Evolutionary conservation across 1,140 invertebrate species (phyloP).

Genomic region (Habropoda laboriosa): DNA sequence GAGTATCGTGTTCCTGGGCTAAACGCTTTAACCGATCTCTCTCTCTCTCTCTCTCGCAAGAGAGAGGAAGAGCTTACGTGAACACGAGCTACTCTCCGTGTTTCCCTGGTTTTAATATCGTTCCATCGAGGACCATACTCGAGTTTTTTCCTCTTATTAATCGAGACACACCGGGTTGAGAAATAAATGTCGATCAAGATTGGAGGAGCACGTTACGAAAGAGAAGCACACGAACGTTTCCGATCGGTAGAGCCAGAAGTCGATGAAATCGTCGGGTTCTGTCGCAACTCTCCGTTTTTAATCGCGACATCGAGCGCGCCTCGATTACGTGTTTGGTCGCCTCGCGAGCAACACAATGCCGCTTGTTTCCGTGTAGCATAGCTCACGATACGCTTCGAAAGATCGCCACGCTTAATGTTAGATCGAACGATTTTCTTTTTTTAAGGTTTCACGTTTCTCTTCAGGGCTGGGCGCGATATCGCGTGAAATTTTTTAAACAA

Average conservation of each 20-base stretch:
- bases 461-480: conserved; percentile 23
- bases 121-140: neutral
- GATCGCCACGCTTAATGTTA: neutral
- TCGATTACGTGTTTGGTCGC: conserved; percentile 18
- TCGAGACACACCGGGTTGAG: neutral
- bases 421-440: conserved; percentile 6
- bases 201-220: conserved; percentile 6
- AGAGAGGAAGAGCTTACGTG: neutral
- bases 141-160: too few relatives aligned
- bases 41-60: too few relatives aligned
- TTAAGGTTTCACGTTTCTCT: conserved; percentile 33
- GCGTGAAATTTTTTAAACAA: conserved; percentile 38
- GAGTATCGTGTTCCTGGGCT: conserved; percentile 19
- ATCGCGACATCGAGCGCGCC: conserved; percentile 6
- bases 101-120: neutral
- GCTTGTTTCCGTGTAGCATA: neutral
- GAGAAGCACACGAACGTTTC: neutral
- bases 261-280: neutral
- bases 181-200: neutral
- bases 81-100: neutral
- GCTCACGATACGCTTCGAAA: neutral
- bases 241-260: neutral
- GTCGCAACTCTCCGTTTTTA: conserved; percentile 16
- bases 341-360: neutral
- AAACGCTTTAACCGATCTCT: conserved; percentile 27